Evolutionary conservation across 2,888 invertebrate species (phyloP).

Genomic region (Barypeithes pellucidus): DNA sequence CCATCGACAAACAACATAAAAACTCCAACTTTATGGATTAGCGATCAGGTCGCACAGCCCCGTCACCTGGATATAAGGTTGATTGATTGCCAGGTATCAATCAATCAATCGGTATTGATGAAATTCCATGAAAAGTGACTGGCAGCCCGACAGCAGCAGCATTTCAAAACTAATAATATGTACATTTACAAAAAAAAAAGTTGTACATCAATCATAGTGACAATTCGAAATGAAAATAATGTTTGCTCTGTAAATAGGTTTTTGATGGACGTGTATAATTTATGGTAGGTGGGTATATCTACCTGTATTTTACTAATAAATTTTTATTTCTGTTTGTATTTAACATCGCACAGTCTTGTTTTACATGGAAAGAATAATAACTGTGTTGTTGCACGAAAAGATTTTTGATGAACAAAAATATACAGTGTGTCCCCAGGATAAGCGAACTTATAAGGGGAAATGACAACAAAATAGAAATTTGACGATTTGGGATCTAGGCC

Average conservation of each 20-base stretch:
- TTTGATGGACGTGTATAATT: slow-evolving; percentile 43
- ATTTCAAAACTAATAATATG: slow-evolving; percentile 54
- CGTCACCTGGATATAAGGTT: slow-evolving; percentile 54
- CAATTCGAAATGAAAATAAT: slow-evolving; percentile 51
- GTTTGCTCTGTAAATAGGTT: slow-evolving; percentile 50
- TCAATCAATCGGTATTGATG: slow-evolving; percentile 55
- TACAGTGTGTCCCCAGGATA: too few relatives aligned
- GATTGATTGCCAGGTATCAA: slow-evolving; percentile 56
- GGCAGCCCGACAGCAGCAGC: slow-evolving; percentile 47
- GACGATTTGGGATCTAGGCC: too few relatives aligned
- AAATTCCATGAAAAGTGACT: slow-evolving; percentile 54
- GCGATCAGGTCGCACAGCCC: slow-evolving; percentile 41
- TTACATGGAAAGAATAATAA: too few relatives aligned
- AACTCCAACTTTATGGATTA: slow-evolving; percentile 38
- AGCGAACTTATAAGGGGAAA: too few relatives aligned
- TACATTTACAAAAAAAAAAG: slow-evolving; percentile 41
- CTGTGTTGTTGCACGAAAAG: too few relatives aligned
- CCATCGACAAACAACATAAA: slow-evolving; percentile 26
- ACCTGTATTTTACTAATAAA: slow-evolving; percentile 19
- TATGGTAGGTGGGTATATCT: slow-evolving; percentile 27
- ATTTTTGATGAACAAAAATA: too few relatives aligned
- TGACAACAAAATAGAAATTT: too few relatives aligned
- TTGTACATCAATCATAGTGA: slow-evolving; percentile 54
- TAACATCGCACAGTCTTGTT: too few relatives aligned
- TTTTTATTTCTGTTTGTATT: slow-evolving; percentile 12